Conservation (phyloP, 2,797 vertebrate species). For the Passerculus sandwichensis region DNA sequence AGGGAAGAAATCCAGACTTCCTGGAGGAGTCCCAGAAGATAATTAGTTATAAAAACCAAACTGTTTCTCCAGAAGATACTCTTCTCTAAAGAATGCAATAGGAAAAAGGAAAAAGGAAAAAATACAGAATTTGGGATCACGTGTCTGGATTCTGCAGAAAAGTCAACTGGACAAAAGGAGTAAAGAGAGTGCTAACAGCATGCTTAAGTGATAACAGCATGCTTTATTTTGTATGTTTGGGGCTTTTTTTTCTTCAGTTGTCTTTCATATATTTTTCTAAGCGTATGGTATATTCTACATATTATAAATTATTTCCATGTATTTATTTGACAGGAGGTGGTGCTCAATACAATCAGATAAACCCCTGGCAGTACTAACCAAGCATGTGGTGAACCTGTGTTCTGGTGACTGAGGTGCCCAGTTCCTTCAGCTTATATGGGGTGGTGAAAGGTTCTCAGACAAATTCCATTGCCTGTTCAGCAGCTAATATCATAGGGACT, state of each 20-base stretch:
- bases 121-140: neutral
- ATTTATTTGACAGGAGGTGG: neutral
- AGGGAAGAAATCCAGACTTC: neutral
- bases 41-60: neutral
- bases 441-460: neutral
- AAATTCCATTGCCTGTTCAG: neutral
- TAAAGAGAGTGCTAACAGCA: neutral
- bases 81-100: neutral
- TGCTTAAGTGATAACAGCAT: neutral
- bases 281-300: neutral
- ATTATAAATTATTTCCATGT: neutral
- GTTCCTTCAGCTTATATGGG: neutral
- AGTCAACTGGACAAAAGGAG: neutral
- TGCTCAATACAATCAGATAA: neutral
- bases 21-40: neutral
- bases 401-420: neutral
- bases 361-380: neutral
- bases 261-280: neutral
- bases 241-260: neutral
- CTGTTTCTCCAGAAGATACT: neutral
- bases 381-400: neutral
- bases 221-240: neutral
- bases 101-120: neutral
- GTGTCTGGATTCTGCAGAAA: neutral
- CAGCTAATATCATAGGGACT: neutral